A percentile compares a stretch with the other conserved stretches of the same genome.
These are phyloP conservation scores for Brachionus asplanchnoidis DNA, from an alignment of 1,140 invertebrate species.

Conservation along the genomic window DNA sequence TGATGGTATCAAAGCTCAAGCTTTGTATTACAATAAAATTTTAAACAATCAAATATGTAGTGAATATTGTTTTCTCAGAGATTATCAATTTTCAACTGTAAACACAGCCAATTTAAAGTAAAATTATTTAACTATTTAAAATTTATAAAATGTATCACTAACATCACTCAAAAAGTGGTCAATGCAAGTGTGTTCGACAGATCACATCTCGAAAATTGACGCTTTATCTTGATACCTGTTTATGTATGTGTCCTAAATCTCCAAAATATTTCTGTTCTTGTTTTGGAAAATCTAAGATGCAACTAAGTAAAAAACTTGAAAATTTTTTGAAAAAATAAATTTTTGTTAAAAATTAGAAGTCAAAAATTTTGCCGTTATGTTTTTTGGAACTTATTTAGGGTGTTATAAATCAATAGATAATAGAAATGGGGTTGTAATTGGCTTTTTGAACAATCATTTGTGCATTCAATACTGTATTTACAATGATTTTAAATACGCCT, in stretches of 20 bases:
- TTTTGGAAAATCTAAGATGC: background rate
- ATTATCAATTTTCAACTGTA: background rate
- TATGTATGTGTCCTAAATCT: background rate
- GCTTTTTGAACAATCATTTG: background rate
- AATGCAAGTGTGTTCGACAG: background rate
- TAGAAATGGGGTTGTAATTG: background rate
- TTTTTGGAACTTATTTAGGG: background rate
- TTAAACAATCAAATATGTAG: background rate
- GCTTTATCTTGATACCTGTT: background rate
- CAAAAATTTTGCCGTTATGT: background rate
- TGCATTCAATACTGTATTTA: conserved; percentile 3
- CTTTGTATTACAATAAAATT: background rate
- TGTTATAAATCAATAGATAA: background rate
- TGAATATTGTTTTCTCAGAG: background rate
- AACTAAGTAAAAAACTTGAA: background rate
- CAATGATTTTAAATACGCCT: background rate
- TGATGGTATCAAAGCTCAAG: background rate
- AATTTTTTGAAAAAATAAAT: background rate
- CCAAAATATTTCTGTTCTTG: background rate
- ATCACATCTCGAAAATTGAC: background rate
- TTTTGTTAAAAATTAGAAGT: background rate
- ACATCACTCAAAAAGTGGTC: background rate
- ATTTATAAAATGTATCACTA: too few relatives aligned
- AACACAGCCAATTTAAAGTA: background rate
- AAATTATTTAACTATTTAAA: background rate